These are phyloP conservation scores for Lineus longissimus DNA, from an alignment of 1,140 invertebrate genomes.

Conservation along the genomic window DNA sequence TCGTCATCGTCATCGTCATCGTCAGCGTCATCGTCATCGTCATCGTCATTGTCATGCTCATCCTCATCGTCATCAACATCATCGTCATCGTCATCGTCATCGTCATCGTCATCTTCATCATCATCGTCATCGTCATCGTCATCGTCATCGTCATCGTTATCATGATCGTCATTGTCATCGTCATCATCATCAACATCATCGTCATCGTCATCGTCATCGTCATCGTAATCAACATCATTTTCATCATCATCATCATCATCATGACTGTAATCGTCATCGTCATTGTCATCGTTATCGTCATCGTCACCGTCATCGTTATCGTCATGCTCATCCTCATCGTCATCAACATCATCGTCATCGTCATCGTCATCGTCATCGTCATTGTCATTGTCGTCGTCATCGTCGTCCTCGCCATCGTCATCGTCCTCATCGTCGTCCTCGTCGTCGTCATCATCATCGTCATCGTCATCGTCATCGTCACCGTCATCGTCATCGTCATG, in stretches of 20 bases:
- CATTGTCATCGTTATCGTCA: not conserved
- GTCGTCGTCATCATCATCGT: not conserved
- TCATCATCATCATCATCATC: not conserved
- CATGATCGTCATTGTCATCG: too few relatives aligned
- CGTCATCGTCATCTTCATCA: constrained; percentile 14
- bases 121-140: too few relatives aligned
- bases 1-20: not conserved
- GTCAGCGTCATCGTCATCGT: constrained; percentile 8
- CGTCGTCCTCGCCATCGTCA: not conserved
- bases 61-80: constrained; percentile 4
- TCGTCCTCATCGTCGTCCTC: not conserved
- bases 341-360: constrained; percentile 1
- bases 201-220: constrained; percentile 13
- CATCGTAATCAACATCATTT: not conserved
- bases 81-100: constrained; percentile 11
- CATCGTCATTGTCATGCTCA: not conserved
- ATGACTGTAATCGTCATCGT: not conserved
- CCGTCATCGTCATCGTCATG: constrained; percentile 1
- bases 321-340: constrained; percentile 5
- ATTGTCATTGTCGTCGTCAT: not conserved
- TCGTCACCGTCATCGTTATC: not conserved
- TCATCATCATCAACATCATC: too few relatives aligned
- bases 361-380: constrained; percentile 1
- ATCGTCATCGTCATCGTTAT: too few relatives aligned
- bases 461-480: not conserved